A percentile compares a stretch with the other conserved stretches of the same genome.
Evolutionary conservation across 2,797 vertebrate species (phyloP).

Genomic region (Gymnodraco acuticeps): DNA sequence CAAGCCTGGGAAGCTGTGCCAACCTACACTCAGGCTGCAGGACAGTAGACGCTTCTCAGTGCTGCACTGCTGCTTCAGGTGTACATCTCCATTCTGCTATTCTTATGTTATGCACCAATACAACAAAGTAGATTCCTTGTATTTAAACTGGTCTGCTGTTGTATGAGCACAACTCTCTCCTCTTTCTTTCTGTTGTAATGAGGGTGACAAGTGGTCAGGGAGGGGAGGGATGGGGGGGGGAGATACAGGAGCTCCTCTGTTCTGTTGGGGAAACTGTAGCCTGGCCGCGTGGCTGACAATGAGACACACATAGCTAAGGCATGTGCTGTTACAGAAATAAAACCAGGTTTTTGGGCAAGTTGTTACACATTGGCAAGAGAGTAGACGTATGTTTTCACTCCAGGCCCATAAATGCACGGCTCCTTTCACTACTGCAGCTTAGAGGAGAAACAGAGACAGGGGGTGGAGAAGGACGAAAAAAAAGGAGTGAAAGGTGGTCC

Average conservation of each 20-base stretch:
- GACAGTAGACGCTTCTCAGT: slow-evolving; percentile 46
- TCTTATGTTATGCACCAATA: no score
- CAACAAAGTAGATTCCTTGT: no score
- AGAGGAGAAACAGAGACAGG: neutral
- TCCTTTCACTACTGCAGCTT: slow-evolving; percentile 12
- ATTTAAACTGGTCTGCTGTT: slow-evolving; percentile 7
- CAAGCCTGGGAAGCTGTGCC: slow-evolving; percentile 67
- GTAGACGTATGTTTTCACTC: slow-evolving; percentile 37
- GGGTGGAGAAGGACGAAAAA: neutral
- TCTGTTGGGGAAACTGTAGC: slow-evolving; percentile 50
- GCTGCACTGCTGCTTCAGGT: slow-evolving; percentile 27
- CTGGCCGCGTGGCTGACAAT: slow-evolving; percentile 54
- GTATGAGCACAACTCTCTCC: slow-evolving; percentile 27
- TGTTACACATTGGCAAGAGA: slow-evolving; percentile 28
- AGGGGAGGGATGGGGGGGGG: slow-evolving; percentile 1
- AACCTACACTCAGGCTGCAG: slow-evolving; percentile 46
- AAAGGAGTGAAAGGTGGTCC: slow-evolving; percentile 12
- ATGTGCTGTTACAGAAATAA: slow-evolving; percentile 42
- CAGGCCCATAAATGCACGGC: slow-evolving; percentile 11
- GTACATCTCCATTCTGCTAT: slow-evolving; percentile 10
- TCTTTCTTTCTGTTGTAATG: slow-evolving; percentile 44
- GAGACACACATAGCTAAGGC: slow-evolving; percentile 42
- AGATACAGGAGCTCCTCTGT: slow-evolving; percentile 70
- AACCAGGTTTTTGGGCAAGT: slow-evolving; percentile 29
- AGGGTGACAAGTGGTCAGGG: slow-evolving; percentile 51